Percentiles rank a stretch among this genome's conserved stretches.
phyloP scores from a whole-genome alignment of 2,888 invertebrate species.

The Linnaemya tessellans region DNA sequence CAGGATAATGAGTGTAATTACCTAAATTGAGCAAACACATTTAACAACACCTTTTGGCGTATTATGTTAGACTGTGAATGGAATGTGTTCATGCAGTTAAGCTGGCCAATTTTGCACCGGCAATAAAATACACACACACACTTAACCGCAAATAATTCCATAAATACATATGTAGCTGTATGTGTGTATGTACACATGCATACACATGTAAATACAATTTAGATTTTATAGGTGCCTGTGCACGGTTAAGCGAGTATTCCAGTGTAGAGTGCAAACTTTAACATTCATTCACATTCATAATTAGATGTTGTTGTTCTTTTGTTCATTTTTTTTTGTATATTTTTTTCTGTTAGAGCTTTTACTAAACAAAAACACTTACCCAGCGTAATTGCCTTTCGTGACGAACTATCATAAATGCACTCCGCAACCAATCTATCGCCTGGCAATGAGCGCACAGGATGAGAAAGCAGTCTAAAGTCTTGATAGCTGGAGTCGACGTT shows the following conservation, averaged over 20 bases:
- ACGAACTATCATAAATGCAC: constrained; percentile 87
- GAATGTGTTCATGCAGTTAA: constrained; percentile 18
- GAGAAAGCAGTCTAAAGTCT: constrained; percentile 85
- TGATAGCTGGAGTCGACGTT: constrained; percentile 88
- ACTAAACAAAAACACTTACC: constrained; percentile 77
- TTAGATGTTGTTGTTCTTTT: constrained; percentile 20
- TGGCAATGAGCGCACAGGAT: constrained; percentile 85
- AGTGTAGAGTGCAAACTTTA: constrained; percentile 18
- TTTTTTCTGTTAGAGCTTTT: not conserved
- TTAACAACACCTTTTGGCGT: constrained; percentile 70
- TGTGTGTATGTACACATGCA: not conserved
- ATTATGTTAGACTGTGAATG: constrained; percentile 64
- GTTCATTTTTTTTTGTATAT: not conserved
- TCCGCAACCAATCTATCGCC: constrained; percentile 87
- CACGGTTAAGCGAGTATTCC: too few relatives aligned
- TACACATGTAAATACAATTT: not conserved
- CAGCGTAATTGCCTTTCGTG: constrained; percentile 86
- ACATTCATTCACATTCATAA: constrained; percentile 21
- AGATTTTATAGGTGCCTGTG: constrained; percentile 9
- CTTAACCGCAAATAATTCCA: too few relatives aligned
- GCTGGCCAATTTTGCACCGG: constrained; percentile 26
- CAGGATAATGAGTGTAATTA: constrained; percentile 68
- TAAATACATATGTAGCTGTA: not conserved
- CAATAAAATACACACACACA: constrained; percentile 2
- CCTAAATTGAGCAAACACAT: constrained; percentile 69